Evolutionary conservation across 2,888 invertebrate species (phyloP).

Genomic region (Choreutis nemorana): DNA sequence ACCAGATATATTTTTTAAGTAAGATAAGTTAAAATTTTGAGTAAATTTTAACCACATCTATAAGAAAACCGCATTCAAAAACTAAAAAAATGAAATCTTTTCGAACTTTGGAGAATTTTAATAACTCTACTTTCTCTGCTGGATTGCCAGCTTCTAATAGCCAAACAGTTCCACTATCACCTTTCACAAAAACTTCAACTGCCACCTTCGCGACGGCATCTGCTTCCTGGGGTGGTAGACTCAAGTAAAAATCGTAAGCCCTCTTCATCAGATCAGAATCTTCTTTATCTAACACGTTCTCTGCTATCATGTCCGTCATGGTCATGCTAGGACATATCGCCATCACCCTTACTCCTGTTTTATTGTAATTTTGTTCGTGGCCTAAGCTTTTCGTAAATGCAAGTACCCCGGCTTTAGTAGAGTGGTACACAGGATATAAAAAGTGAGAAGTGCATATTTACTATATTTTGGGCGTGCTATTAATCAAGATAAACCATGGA

Average conservation of each 20-base stretch:
- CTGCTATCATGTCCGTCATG: slow-evolving; percentile 23
- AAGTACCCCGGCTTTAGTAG: slow-evolving; percentile 58
- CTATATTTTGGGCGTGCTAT: neutral
- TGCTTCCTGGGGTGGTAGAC: slow-evolving; percentile 15
- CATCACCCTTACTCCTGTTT: slow-evolving; percentile 47
- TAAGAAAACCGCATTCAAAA: no score
- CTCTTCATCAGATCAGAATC: no score
- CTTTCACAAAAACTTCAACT: slow-evolving; percentile 17
- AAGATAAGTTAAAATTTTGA: no score
- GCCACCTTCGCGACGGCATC: slow-evolving; percentile 13
- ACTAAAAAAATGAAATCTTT: no score
- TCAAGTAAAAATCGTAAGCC: no score
- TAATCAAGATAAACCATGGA: neutral
- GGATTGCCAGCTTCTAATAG: slow-evolving; percentile 31
- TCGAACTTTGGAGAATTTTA: no score
- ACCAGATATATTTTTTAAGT: no score
- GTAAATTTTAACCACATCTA: no score
- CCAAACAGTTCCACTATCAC: slow-evolving; percentile 48
- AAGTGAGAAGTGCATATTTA: neutral
- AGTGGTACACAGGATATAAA: slow-evolving; percentile 63
- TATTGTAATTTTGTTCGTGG: slow-evolving; percentile 32
- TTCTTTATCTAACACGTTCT: no score
- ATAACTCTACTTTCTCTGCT: slow-evolving; percentile 28
- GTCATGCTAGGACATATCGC: slow-evolving; percentile 57
- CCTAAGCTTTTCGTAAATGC: slow-evolving; percentile 49